Conservation (phyloP, 1,140 invertebrate species). For the Eumeta japonica region DNA sequence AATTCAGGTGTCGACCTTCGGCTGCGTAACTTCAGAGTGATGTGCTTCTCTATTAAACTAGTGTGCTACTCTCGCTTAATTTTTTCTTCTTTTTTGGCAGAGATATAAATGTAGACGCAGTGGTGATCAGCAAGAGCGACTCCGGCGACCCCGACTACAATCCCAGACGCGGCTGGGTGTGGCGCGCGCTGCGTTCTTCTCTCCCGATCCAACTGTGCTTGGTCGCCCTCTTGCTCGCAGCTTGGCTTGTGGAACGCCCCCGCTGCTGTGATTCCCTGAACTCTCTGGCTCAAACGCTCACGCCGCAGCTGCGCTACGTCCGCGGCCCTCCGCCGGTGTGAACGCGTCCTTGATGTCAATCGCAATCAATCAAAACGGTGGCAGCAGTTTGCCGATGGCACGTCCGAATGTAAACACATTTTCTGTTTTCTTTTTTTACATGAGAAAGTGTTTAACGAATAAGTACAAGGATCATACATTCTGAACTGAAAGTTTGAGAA, state of each 20-base stretch:
- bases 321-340: constrained; percentile 82
- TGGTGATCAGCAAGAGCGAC: constrained; percentile 35
- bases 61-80: too few species aligned
- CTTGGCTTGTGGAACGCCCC: constrained; percentile 77
- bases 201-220: constrained; percentile 81
- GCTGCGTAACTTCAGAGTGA: too few species aligned
- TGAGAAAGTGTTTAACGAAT: constrained; percentile 3
- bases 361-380: background rate
- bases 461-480: too few species aligned
- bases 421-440: constrained; percentile 4
- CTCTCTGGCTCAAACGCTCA: constrained; percentile 76
- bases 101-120: constrained; percentile 10
- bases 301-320: constrained; percentile 81
- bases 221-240: constrained; percentile 76
- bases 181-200: constrained; percentile 74
- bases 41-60: too few species aligned
- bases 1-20: too few species aligned
- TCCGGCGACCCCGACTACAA: constrained; percentile 47
- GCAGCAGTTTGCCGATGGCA: background rate
- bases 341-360: constrained; percentile 25
- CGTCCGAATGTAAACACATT: too few species aligned
- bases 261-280: constrained; percentile 84
- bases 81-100: constrained; percentile 21
- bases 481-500: too few species aligned
- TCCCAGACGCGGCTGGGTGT: constrained; percentile 64